Evolutionary conservation across 1,140 invertebrate species (phyloP).

Genomic region (Stegodyphus dumicola): DNA sequence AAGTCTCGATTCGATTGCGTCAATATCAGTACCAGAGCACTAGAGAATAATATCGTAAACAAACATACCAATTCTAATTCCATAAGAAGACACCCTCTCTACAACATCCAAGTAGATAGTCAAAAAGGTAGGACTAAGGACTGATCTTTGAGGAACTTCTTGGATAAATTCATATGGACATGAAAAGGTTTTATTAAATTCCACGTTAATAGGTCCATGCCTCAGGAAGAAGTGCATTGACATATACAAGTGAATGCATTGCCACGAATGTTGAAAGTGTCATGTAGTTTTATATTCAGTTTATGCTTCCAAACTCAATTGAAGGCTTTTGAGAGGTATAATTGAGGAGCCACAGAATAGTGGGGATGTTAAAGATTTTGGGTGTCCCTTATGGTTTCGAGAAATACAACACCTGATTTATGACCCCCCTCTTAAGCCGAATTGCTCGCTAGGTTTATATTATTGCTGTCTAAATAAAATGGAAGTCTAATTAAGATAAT

Average conservation of each 20-base stretch:
- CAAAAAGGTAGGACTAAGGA: constrained; percentile 14
- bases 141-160: not conserved
- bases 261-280: not conserved
- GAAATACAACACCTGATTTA: not conserved
- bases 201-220: not conserved
- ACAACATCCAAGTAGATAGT: not conserved
- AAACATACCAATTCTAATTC: not conserved
- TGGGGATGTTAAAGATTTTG: not conserved
- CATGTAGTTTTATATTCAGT: not conserved
- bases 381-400: not conserved
- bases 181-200: not conserved
- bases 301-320: not conserved
- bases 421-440: no score
- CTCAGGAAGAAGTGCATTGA: not conserved
- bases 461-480: not conserved
- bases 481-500: not conserved
- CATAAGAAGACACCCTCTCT: not conserved
- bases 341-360: not conserved
- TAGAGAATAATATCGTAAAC: not conserved
- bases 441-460: no score
- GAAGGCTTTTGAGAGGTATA: not conserved
- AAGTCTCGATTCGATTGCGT: not conserved
- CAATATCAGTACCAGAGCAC: not conserved
- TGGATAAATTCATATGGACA: not conserved
- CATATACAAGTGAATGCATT: not conserved